phyloP scores from a whole-genome alignment of 2,888 invertebrate genomes.

The Pristionchus fissidentatus region DNA sequence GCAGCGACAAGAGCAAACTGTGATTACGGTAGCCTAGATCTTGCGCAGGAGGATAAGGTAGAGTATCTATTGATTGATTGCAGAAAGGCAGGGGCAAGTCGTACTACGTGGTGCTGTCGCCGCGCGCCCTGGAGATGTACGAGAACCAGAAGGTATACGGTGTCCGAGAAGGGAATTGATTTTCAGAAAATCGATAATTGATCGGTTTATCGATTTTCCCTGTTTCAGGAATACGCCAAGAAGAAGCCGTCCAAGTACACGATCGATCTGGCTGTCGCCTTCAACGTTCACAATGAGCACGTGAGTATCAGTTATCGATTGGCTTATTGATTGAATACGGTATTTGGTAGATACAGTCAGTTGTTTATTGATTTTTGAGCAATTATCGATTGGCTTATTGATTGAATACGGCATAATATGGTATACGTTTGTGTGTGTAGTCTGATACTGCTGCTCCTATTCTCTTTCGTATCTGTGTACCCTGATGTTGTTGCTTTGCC shows the following conservation, averaged over 20 bases:
- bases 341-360: too few species aligned
- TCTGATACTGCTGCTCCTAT: too few species aligned
- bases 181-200: conserved; percentile 42
- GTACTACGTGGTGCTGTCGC: conserved; percentile 62
- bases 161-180: not conserved
- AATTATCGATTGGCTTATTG: too few species aligned
- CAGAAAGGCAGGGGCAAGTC: conserved; percentile 62
- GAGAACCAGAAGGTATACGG: conserved; percentile 63
- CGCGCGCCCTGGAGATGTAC: conserved; percentile 66
- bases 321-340: too few species aligned
- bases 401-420: too few species aligned
- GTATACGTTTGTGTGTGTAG: too few species aligned
- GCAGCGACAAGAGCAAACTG: not conserved
- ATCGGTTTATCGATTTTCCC: not conserved
- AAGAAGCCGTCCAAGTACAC: conserved; percentile 61
- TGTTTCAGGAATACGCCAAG: conserved; percentile 45
- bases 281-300: conserved; percentile 64
- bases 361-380: not conserved
- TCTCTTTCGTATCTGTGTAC: too few species aligned
- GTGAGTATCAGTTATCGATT: too few species aligned
- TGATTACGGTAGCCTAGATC: not conserved
- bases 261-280: conserved; percentile 64
- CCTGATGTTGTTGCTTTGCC: too few species aligned
- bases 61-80: conserved; percentile 44
- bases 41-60: not conserved